Evolutionary conservation across 1,140 invertebrate genomes (phyloP), one percentile per base, ranked within the genome.

Genomic region (Drosophila kikkawai): DNA sequence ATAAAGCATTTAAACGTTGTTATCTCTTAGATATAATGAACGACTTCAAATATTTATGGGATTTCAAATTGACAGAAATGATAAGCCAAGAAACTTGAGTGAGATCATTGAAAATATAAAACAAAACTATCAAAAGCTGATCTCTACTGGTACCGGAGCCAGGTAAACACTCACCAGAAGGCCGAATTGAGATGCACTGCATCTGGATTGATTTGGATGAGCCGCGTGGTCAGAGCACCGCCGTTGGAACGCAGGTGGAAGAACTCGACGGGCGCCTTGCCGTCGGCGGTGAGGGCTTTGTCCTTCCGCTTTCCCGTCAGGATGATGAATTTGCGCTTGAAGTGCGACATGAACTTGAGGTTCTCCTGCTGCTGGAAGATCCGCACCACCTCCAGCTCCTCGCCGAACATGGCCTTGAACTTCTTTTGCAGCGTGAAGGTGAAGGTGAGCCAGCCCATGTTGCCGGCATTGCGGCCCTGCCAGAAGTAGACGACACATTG

Each of bases 281-380:
- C 93, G 17, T 92, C 74, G 37, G 87, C 93, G 80, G 92, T 93
- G 79, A 94, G 94, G 58, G 93, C 93, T 22, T 93, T 93, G 51
- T 93, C 93, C 86, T 97, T 97, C 60, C 98, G 94, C 92, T 98
- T 98, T 36, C 98, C 99, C 71, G 96, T 95, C 79, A 97, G 96
- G 51, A 99, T 99, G 15, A 99, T 95, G 93, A 99, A 99, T 91
- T 98, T 97, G 60, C 96, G 94, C 91, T 99, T 98, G 93, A 99
- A 99, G 93, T 99, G 99, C 0, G 99, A 97, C 94, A 99, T 96
- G 92, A 99, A 99, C 93, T 99, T 99, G 26, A 99, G 95, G 93
- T 99, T 99, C 94, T 99, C 99, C 93, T 99, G 99, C 93, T 99
- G 99, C 86, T 98, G 98, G 93, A 99, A 98, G n/a, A 98, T 99